Conservation (phyloP, 35 echinoderm and acorn worm species). For the Heliocidaris erythrogramma region DNA sequence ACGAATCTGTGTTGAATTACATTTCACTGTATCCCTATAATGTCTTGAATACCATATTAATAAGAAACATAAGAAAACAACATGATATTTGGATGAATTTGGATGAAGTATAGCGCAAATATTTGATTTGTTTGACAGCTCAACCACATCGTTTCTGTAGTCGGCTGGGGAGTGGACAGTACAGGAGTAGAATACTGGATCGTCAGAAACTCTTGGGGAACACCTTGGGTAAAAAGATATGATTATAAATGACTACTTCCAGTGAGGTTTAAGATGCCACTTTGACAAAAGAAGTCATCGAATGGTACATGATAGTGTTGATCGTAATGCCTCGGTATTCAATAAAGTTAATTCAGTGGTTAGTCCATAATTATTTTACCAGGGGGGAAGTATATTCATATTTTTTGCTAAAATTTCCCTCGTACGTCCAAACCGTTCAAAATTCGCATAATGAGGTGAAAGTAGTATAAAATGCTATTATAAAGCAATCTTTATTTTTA, state of each 20-base stretch:
- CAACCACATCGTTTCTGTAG: conserved; percentile 61
- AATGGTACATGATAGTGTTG: not conserved
- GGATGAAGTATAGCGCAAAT: no score
- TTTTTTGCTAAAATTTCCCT: no score
- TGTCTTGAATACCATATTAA: not conserved
- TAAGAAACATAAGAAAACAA: not conserved
- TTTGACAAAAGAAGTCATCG: not conserved
- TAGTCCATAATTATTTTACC: no score
- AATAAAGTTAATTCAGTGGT: no score
- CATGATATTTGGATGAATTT: not conserved
- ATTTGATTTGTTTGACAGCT: conserved; percentile 32
- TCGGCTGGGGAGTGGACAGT: conserved; percentile 61
- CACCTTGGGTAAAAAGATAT: conserved; percentile 50
- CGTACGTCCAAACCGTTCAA: no score
- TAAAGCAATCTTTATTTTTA: no score
- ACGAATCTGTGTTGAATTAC: no score
- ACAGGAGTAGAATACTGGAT: conserved; percentile 59
- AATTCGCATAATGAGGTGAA: no score
- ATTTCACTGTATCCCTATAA: not conserved
- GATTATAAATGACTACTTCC: not conserved
- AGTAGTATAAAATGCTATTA: no score
- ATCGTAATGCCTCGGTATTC: not conserved
- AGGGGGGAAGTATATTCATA: no score
- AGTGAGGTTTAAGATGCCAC: not conserved
- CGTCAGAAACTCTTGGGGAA: conserved; percentile 64